Conservation (phyloP, 1,140 invertebrate species). For the Dendrolimus kikuchii region DNA sequence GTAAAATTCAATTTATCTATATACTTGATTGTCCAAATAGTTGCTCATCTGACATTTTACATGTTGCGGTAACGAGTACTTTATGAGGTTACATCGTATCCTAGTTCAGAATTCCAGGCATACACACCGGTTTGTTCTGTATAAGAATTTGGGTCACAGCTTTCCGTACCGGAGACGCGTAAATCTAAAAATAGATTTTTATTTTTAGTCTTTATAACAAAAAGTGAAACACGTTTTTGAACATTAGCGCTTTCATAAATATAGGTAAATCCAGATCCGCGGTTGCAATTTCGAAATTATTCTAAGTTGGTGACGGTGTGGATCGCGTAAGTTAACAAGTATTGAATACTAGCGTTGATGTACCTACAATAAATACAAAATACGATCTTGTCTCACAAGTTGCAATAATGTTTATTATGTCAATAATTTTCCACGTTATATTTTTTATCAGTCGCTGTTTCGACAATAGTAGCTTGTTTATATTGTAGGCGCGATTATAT, state of each 20-base stretch:
- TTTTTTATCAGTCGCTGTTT: too few species aligned
- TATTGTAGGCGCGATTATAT: conserved; percentile 28
- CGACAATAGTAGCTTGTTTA: too few species aligned
- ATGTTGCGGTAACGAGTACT: too few species aligned
- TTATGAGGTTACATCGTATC: not conserved
- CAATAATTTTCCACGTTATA: too few species aligned
- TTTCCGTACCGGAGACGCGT: conserved; percentile 41
- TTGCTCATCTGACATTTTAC: too few species aligned
- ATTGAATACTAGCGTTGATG: too few species aligned
- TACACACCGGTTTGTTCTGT: conserved; percentile 31
- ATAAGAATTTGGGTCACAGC: conserved; percentile 57
- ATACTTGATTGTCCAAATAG: too few species aligned
- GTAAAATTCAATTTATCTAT: too few species aligned
- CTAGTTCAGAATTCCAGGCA: conserved; percentile 41
- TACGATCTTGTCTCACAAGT: not conserved
- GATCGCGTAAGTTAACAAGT: too few species aligned
- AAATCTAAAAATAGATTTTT: conserved; percentile 67
- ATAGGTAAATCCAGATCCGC: not conserved
- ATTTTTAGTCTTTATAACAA: conserved; percentile 25
- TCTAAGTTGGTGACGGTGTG: too few species aligned
- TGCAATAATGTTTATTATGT: too few species aligned
- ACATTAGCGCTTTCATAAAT: not conserved
- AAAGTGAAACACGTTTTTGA: conserved; percentile 2
- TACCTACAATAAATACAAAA: not conserved
- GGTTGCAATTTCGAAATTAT: not conserved